A percentile compares a stretch with the other conserved stretches of the same genome.
Evolutionary conservation across 2,797 vertebrate species (phyloP).

Genomic region (Chrosomus eos): DNA sequence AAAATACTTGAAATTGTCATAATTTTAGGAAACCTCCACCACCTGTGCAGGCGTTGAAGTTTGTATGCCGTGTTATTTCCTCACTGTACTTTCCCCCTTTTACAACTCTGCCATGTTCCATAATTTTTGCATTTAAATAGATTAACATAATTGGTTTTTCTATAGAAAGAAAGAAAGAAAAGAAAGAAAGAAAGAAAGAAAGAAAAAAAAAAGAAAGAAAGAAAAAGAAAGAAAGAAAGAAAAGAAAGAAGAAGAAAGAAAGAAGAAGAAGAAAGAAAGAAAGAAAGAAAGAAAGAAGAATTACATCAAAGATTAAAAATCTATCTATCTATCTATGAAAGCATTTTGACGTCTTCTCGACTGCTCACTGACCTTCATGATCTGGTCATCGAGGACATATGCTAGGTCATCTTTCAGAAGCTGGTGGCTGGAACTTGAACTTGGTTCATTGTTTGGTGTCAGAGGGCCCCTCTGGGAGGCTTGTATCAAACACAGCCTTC

Average conservation of each 20-base stretch:
- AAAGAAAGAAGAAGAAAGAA: not conserved
- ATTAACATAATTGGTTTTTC: constrained; percentile 13
- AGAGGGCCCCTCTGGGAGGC: constrained; percentile 69
- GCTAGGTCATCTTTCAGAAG: constrained; percentile 75
- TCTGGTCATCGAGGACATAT: constrained; percentile 72
- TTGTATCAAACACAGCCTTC: constrained; percentile 70
- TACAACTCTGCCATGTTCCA: not conserved
- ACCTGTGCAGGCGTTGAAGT: constrained; percentile 45
- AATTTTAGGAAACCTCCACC: constrained; percentile 43
- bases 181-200: not conserved
- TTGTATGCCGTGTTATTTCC: constrained; percentile 12
- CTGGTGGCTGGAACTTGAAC: constrained; percentile 75
- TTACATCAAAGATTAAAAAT: not conserved
- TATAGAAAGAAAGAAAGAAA: not conserved
- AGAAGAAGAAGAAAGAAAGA: not conserved
- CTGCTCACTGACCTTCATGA: constrained; percentile 67
- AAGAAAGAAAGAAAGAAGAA: too few species aligned
- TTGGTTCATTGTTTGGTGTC: constrained; percentile 70
- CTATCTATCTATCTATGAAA: not conserved
- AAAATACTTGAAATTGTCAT: constrained; percentile 50
- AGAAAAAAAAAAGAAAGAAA: constrained; percentile 4
- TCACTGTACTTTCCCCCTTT: constrained; percentile 17
- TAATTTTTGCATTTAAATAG: constrained; percentile 22
- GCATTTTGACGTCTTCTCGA: not conserved
- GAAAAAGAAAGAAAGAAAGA: not conserved